phyloP scores from a whole-genome alignment of 2,797 vertebrate genomes.

The Cynodonichthys magdalenae region DNA sequence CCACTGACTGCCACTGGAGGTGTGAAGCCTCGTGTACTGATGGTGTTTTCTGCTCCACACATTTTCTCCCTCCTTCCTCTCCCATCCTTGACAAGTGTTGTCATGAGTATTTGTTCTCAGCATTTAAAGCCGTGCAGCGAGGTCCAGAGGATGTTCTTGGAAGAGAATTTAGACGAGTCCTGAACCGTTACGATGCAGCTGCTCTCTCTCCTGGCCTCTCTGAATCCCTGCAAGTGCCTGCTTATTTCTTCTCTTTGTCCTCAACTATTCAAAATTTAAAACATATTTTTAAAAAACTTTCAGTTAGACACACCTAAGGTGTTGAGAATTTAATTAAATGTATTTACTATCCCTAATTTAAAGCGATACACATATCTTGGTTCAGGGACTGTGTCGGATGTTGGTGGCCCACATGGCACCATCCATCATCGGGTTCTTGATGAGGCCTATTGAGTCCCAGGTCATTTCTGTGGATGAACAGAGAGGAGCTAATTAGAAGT shows the following conservation, averaged over 20 bases:
- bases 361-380: too few species aligned
- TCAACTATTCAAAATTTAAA: not conserved
- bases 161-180: constrained; percentile 15
- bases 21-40: constrained; percentile 1
- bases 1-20: constrained; percentile 9
- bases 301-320: too few species aligned
- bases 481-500: too few species aligned
- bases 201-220: not conserved
- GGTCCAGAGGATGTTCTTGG: constrained; percentile 29
- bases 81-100: constrained; percentile 17
- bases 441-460: too few species aligned
- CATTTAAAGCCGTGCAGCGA: constrained; percentile 35
- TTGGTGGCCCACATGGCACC: too few species aligned
- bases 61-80: constrained; percentile 8
- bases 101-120: constrained; percentile 24
- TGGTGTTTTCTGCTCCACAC: not conserved
- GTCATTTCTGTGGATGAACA: too few species aligned
- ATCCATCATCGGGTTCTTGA: too few species aligned
- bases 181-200: constrained; percentile 10
- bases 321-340: too few species aligned
- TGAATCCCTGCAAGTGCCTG: not conserved
- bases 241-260: not conserved
- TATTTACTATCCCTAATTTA: too few species aligned
- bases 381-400: too few species aligned
- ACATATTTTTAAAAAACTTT: too few species aligned